Evolutionary conservation across 2,797 vertebrate species (phyloP).

Genomic region (Tolypeutes matacus): DNA sequence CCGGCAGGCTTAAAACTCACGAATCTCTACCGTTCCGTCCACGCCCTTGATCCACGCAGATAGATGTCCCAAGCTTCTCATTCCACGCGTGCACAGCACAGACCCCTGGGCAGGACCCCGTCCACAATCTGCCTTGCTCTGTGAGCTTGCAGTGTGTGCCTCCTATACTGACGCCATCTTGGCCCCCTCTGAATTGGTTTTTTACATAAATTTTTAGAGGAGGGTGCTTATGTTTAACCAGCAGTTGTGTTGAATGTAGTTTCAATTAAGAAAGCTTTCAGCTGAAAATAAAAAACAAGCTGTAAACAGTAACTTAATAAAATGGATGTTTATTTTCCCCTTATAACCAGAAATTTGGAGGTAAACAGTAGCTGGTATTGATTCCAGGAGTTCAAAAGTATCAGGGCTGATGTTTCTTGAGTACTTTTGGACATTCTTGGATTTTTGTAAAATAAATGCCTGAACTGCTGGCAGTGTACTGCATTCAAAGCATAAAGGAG

Average conservation of each 20-base stretch:
- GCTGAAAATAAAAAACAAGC: constrained; percentile 57
- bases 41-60: too few relatives aligned
- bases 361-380: background rate
- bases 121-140: too few relatives aligned
- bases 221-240: constrained; percentile 46
- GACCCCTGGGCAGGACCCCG: too few relatives aligned
- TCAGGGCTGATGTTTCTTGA: constrained; percentile 14
- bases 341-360: background rate
- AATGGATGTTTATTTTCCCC: background rate
- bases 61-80: too few relatives aligned
- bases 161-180: too few relatives aligned
- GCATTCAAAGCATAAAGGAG: constrained; percentile 47
- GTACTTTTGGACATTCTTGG: constrained; percentile 48
- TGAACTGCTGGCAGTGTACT: background rate
- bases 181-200: too few relatives aligned
- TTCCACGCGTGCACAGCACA: too few relatives aligned
- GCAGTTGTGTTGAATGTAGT: constrained; percentile 13
- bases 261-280: constrained; percentile 48
- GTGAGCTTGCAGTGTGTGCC: too few relatives aligned
- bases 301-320: constrained; percentile 38
- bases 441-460: constrained; percentile 57
- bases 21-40: too few relatives aligned
- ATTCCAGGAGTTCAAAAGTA: background rate
- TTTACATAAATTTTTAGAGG: constrained; percentile 40
- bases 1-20: too few relatives aligned